Percentiles rank a stretch among this genome's conserved stretches.
Conservation (phyloP, 2,797 vertebrate species). For the Varecia variegata region DNA sequence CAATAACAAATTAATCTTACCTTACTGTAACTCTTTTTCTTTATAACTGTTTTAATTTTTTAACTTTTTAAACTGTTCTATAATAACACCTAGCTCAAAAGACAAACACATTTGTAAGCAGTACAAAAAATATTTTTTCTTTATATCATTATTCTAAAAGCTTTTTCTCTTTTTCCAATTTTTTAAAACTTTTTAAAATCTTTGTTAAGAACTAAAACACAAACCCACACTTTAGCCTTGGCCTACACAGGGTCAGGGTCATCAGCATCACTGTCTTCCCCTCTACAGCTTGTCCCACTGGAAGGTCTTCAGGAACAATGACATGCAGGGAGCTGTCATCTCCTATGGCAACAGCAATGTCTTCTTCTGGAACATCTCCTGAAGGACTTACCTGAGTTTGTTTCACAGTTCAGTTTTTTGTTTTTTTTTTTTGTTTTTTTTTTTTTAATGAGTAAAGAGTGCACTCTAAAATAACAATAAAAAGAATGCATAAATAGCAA, state of each 20-base stretch:
- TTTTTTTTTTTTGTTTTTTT: no score
- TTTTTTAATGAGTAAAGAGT: background rate
- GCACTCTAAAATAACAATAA: background rate
- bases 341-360: background rate
- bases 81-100: background rate
- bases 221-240: accelerated
- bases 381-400: background rate
- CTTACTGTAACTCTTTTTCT: background rate
- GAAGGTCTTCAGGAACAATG: background rate
- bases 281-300: background rate
- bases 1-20: background rate
- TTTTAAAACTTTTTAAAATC: background rate
- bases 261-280: background rate
- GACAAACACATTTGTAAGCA: background rate
- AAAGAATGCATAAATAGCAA: background rate
- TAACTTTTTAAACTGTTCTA: background rate
- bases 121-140: background rate
- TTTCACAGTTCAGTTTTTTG: background rate
- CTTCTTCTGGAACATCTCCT: background rate
- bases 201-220: background rate
- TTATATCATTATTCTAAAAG: background rate
- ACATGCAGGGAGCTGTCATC: background rate
- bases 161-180: background rate
- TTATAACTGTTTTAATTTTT: background rate
- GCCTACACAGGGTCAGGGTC: background rate